Percentiles rank a stretch among this genome's conserved stretches.
These are phyloP conservation scores for Zaprionus davidi DNA, from an alignment of 1,140 invertebrate genomes.

Conservation along the genomic window DNA sequence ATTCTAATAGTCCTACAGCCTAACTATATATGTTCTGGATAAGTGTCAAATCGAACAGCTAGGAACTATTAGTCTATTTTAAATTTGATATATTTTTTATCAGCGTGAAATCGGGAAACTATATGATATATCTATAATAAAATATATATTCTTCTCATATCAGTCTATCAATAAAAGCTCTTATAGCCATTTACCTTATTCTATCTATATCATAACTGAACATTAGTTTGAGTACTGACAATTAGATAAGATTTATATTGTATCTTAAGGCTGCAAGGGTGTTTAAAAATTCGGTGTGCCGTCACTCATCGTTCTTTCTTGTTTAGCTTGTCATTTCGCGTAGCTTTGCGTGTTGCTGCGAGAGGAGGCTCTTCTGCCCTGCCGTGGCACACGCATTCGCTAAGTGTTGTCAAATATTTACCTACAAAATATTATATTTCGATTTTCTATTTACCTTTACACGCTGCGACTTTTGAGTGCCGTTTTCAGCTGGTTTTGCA, in stretches of 20 bases:
- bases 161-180: no score
- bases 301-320: not conserved
- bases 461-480: slow-evolving; percentile 46
- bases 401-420: slow-evolving; percentile 82
- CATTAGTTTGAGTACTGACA: no score
- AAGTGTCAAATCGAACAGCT: no score
- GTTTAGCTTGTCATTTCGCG: slow-evolving; percentile 40
- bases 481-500: slow-evolving; percentile 9
- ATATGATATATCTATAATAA: not conserved
- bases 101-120: not conserved
- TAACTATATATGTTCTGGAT: no score
- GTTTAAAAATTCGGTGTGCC: not conserved
- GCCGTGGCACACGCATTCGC: slow-evolving; percentile 56
- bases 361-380: slow-evolving; percentile 11
- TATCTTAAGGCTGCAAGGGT: not conserved
- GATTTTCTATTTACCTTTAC: slow-evolving; percentile 73
- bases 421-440: slow-evolving; percentile 77
- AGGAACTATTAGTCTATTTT: no score
- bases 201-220: no score
- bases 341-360: slow-evolving; percentile 10
- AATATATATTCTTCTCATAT: no score
- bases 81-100: not conserved
- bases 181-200: no score
- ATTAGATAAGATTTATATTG: no score
- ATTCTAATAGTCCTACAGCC: no score